Percentiles rank a stretch among this genome's conserved stretches.
Evolutionary conservation across 2,888 invertebrate species (phyloP).

Genomic region (Watsonalla cultraria): DNA sequence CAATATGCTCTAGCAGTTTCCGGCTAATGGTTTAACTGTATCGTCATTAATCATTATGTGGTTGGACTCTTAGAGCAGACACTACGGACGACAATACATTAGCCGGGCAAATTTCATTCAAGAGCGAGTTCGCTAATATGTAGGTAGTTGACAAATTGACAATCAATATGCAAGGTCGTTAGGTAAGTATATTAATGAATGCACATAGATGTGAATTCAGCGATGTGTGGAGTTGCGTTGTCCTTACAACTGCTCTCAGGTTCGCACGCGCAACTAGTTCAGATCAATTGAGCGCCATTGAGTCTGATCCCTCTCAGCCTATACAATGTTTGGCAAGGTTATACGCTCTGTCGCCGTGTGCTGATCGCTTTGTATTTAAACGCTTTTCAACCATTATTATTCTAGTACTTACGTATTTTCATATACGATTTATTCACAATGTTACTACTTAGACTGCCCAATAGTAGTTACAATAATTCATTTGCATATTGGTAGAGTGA

Average conservation of each 20-base stretch:
- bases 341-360: conserved; percentile 43
- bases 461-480: not conserved
- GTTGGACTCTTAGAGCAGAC: not conserved
- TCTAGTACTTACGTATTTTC: not conserved
- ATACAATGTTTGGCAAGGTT: conserved; percentile 63
- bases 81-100: too few relatives aligned
- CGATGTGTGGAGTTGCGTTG: conserved; percentile 36
- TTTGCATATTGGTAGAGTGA: not conserved
- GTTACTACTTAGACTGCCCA: not conserved
- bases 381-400: conserved; percentile 5
- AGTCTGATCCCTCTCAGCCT: conserved; percentile 60
- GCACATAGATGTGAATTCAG: conserved; percentile 21
- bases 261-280: conserved; percentile 70
- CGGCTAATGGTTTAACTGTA: conserved; percentile 20
- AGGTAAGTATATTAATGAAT: conserved; percentile 7
- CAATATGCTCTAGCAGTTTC: conserved; percentile 15
- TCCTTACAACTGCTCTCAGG: conserved; percentile 52
- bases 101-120: too few relatives aligned
- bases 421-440: conserved; percentile 1
- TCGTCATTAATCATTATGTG: conserved; percentile 5
- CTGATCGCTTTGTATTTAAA: conserved; percentile 21
- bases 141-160: not conserved
- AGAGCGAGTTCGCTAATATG: too few relatives aligned
- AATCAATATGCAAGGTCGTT: not conserved
- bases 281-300: conserved; percentile 72